Evolutionary conservation across 2,888 invertebrate genomes (phyloP), one percentile per base, ranked within the genome.

Genomic region (Proisotoma minuta): DNA sequence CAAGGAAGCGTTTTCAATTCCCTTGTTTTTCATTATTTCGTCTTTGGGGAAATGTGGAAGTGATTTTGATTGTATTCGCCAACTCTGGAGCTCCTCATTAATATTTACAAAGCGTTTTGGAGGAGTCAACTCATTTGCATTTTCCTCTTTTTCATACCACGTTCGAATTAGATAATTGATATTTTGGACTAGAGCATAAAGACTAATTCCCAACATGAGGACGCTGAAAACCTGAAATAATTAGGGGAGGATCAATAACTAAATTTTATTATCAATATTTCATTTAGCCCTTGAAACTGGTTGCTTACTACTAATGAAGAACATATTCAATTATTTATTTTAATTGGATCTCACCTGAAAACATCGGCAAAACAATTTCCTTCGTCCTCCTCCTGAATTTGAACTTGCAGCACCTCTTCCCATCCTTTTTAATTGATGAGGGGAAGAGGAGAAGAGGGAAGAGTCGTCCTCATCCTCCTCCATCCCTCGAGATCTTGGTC

Each of bases 101-200:
- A 70, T 68, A 26, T 60, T 60, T 4, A 49, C 39, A 10, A 56
- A 54, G n/a, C 59, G 56, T n/a, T 56, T 63, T 12, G 43, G 23
- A 29, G 62, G 57, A 8, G 43, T 51, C 26, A 47, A 52, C 34
- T 29, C 51, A 27, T 40, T 54, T 4, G 34, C n/a, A 10, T 59
- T 39, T 22, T 60, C 53, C 15, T 34, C 60, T 52, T 63, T 57
- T 28, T 48, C 53, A n/a, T 40, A 40, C 52, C 59, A 53, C 40
- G 59, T 60, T 57, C 57, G 57, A 23, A 65, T 50, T 40, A 72
- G 62, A 50, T 66, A 64, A 52, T 69, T 48, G 27, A 71, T 60
- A 56, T 68, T 72, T 63, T 67, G 65, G 72, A 72, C 72, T 72
- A 72, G 70, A 65, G 70, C 68, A 52, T 69, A 69, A 18, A 69